Evolutionary conservation across 2,797 vertebrate genomes (phyloP), one percentile per base, ranked within the genome.

Genomic region (Meda fulgida): DNA sequence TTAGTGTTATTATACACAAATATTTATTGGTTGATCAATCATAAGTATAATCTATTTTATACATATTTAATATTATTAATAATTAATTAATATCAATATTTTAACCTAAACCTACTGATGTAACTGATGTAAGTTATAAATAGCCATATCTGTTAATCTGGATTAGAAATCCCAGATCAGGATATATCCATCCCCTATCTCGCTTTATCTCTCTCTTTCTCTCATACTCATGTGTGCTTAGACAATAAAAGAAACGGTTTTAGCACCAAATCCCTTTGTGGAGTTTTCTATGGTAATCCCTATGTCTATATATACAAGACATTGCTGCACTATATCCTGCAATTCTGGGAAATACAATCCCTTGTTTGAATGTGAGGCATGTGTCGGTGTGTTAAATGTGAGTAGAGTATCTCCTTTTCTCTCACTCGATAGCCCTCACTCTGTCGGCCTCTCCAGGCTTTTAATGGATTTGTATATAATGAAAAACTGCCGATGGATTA

Each of bases 391-490:
- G 84, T 43, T 71, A 31, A 82, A 83, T 79, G 31, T 38, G 60
- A 76, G 26, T 65, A 40, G 34, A 66, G 65, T 40, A 58, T 85
- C 53, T 55, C 5, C 53, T 4, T 84, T 14, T 11, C 31, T 19
- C 51, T 81, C 60, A 7, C 67, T 63, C 11, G n/a, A 78, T 40
- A 67, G n/a, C 36, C 81, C 40, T 83, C 71, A 5, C 13, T 26
- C 53, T 66, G 43, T 58, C 40, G 46, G 80, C 67, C 21, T 78
- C 75, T 58, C 71, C n/a, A 38, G 72, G 55, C 78, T 89, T 86
- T 87, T 90, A 89, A 87, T 86, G 86, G 80, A 83, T 85, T 87
- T 87, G 70, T 34, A 31, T 48, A 71, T 84, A 86, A 89, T 89
- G 70, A 87, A 84, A 87, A 87, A 77, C 80, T 76, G 16, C 71